phyloP scores from a whole-genome alignment of 1,140 invertebrate genomes.

The Lanistes nyassanus region DNA sequence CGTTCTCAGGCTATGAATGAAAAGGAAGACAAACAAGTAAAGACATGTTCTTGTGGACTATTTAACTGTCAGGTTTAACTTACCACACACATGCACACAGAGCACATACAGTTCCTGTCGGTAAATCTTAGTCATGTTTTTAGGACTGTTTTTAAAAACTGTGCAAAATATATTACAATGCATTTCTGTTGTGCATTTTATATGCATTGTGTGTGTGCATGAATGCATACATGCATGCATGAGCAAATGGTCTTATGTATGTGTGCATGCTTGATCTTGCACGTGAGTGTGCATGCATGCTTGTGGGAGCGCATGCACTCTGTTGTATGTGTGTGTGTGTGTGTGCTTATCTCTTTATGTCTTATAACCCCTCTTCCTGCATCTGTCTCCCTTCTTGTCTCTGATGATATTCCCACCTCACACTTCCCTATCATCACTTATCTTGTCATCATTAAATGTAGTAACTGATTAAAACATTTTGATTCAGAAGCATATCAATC shows the following conservation, averaged over 20 bases:
- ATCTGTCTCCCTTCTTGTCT: neutral
- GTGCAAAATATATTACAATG: too few species aligned
- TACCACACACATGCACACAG: too few species aligned
- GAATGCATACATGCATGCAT: too few species aligned
- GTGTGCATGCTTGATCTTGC: neutral
- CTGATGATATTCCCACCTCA: neutral
- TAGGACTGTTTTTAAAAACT: too few species aligned
- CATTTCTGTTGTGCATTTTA: too few species aligned
- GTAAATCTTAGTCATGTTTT: too few species aligned
- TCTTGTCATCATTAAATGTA: too few species aligned
- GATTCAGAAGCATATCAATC: conserved; percentile 36
- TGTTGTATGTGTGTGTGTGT: neutral
- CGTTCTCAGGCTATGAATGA: conserved; percentile 19
- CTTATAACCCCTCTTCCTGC: too few species aligned
- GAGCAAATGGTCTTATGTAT: neutral
- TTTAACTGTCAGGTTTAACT: too few species aligned
- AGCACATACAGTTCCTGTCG: too few species aligned
- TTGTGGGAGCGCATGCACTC: neutral
- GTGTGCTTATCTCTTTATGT: neutral
- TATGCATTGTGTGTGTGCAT: too few species aligned
- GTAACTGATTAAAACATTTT: neutral
- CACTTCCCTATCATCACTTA: neutral
- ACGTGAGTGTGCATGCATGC: conserved; percentile 1
- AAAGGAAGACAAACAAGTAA: conserved; percentile 35
- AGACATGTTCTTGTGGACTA: too few species aligned